Conservation (phyloP, 1,140 invertebrate genomes). For the Bombus waltoni region DNA sequence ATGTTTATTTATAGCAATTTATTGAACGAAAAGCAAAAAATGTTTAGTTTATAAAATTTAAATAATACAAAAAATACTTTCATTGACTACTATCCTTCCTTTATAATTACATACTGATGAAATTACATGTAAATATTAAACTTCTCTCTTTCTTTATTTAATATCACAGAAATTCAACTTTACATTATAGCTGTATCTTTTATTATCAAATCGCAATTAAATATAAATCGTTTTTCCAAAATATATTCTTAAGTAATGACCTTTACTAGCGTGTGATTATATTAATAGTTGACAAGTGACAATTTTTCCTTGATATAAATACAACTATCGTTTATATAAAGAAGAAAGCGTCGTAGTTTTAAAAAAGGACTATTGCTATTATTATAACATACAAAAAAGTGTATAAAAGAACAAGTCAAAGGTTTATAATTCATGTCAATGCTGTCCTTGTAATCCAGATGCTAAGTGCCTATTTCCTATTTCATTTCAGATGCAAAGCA, state of each 20-base stretch:
- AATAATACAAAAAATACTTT: conserved; percentile 21
- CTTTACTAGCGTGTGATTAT: not conserved
- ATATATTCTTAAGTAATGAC: not conserved
- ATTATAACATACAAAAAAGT: conserved; percentile 7
- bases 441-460: conserved; percentile 71
- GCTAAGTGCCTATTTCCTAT: conserved; percentile 78
- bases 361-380: not conserved
- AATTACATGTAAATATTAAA: conserved; percentile 26
- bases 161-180: conserved; percentile 61
- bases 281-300: not conserved
- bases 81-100: not conserved
- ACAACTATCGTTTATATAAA: not conserved
- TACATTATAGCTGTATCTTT: not conserved
- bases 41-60: conserved; percentile 8
- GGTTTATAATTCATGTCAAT: conserved; percentile 47
- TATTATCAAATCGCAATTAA: conserved; percentile 23
- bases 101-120: not conserved
- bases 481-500: conserved; percentile 77
- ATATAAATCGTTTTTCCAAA: not conserved
- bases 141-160: conserved; percentile 41
- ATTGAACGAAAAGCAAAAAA: not conserved
- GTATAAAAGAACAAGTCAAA: conserved; percentile 43
- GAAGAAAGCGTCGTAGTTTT: not conserved
- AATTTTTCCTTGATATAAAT: conserved; percentile 1
- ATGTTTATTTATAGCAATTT: conserved; percentile 22